Percentiles rank a stretch among this genome's conserved stretches.
These are phyloP conservation scores for Odontomachus brunneus DNA, from an alignment of 1,140 invertebrate species.

Conservation along the genomic window DNA sequence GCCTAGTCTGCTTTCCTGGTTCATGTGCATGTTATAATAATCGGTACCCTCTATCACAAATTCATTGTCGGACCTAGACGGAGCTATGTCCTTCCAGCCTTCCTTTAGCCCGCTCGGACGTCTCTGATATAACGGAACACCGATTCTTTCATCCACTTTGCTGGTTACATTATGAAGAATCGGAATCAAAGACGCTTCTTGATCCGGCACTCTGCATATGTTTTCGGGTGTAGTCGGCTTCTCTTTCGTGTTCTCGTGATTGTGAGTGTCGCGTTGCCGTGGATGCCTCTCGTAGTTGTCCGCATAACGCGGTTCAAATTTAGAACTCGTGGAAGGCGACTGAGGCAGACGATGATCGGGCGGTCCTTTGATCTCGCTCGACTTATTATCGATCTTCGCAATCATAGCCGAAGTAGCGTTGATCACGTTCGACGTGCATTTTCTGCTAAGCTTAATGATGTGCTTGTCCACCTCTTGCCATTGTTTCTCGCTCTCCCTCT, in stretches of 20 bases:
- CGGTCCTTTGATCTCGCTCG: constrained; percentile 36
- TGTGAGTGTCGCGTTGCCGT: constrained; percentile 58
- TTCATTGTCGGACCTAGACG: constrained; percentile 50
- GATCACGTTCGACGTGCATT: constrained; percentile 34
- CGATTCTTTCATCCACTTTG: constrained; percentile 53
- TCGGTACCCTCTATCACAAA: constrained; percentile 56
- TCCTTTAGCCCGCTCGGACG: constrained; percentile 27
- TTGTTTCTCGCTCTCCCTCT: constrained; percentile 68
- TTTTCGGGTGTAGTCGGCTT: neutral
- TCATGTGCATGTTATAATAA: constrained; percentile 62
- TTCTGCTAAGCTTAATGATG: constrained; percentile 50
- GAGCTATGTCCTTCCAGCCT: neutral
- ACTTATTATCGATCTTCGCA: constrained; percentile 24
- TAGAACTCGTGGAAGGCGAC: constrained; percentile 27
- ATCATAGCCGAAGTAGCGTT: neutral
- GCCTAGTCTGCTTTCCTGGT: too few species aligned
- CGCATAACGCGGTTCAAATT: constrained; percentile 70
- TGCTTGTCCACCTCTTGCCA: constrained; percentile 75
- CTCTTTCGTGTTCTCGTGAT: constrained; percentile 50
- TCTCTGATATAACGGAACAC: constrained; percentile 56
- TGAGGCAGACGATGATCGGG: neutral
- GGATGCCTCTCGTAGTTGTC: constrained; percentile 79
- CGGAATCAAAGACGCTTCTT: constrained; percentile 9
- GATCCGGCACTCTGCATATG: constrained; percentile 18
- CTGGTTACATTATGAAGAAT: neutral